phyloP scores from a whole-genome alignment of 2,888 invertebrate genomes.

The Liposcelis brunnea region DNA sequence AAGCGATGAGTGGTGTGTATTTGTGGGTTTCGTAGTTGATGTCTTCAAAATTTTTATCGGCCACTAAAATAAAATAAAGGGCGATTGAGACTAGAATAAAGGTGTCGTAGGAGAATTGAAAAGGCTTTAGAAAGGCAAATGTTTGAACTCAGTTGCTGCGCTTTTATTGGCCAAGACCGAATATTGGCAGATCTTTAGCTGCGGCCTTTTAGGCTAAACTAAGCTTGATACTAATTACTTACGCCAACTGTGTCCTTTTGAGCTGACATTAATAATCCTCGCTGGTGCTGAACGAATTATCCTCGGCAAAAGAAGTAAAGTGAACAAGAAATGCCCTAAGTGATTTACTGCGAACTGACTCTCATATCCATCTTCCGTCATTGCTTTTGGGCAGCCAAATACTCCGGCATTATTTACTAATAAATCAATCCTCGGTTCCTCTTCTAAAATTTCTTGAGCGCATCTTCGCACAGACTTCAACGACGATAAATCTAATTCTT shows the following conservation, averaged over 20 bases:
- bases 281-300: constrained; percentile 27
- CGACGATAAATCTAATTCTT: constrained; percentile 32
- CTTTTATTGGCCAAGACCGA: no score
- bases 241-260: constrained; percentile 17
- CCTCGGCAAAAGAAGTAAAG: constrained; percentile 35
- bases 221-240: no score
- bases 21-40: no score
- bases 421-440: constrained; percentile 16
- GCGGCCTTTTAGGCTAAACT: no score
- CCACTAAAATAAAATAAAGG: no score
- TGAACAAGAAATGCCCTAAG: constrained; percentile 42
- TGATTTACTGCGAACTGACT: constrained; percentile 40
- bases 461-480: constrained; percentile 37
- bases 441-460: constrained; percentile 20
- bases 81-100: no score
- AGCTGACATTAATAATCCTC: constrained; percentile 21
- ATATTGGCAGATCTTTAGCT: no score
- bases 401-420: constrained; percentile 22
- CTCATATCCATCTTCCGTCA: constrained; percentile 36
- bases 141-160: no score
- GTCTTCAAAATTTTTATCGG: no score
- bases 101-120: no score
- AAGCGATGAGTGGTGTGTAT: constrained; percentile 16
- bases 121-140: no score
- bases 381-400: constrained; percentile 28